Evolutionary conservation across 2,113 vertebrate genomes (phyloP).

Genomic region (Cheilinus undulatus): DNA sequence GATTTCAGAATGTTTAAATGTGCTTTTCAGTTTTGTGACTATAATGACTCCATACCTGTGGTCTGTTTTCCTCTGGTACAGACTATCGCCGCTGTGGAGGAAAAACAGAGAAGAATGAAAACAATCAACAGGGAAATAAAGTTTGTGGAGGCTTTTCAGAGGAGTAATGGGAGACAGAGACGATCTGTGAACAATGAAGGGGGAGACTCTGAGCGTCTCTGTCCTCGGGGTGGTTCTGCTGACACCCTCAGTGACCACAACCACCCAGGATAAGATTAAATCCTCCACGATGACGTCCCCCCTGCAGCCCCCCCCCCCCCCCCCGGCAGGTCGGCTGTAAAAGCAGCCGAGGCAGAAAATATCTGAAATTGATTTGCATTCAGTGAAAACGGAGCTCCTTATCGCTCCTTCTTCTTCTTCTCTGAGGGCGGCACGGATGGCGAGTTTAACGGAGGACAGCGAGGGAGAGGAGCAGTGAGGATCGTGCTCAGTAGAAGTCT

Average conservation of each 20-base stretch:
- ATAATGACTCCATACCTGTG: too few relatives aligned
- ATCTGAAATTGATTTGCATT: slow-evolving; percentile 66
- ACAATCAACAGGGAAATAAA: too few relatives aligned
- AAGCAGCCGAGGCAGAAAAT: slow-evolving; percentile 44
- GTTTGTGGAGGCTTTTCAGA: too few relatives aligned
- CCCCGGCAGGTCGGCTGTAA: slow-evolving; percentile 33
- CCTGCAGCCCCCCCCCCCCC: background rate
- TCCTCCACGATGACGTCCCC: slow-evolving; percentile 39
- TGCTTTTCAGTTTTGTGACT: too few relatives aligned
- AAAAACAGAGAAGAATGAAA: too few relatives aligned
- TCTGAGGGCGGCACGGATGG: slow-evolving; percentile 12
- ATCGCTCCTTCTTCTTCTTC: slow-evolving; percentile 26
- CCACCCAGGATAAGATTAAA: slow-evolving; percentile 49
- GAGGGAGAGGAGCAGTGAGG: background rate
- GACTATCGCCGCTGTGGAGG: too few relatives aligned
- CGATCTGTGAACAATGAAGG: too few relatives aligned
- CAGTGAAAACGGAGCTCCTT: slow-evolving; percentile 31
- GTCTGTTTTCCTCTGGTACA: too few relatives aligned
- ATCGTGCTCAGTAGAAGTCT: too few relatives aligned
- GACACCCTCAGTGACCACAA: slow-evolving; percentile 57
- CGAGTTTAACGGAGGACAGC: slow-evolving; percentile 25
- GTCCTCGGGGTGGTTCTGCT: slow-evolving; percentile 36
- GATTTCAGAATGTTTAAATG: too few relatives aligned
- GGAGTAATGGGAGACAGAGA: background rate
- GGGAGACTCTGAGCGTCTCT: background rate